A percentile compares a stretch with the other conserved stretches of the same genome.
phyloP scores from a whole-genome alignment of 2,797 vertebrate genomes.

The Lacerta agilis region DNA sequence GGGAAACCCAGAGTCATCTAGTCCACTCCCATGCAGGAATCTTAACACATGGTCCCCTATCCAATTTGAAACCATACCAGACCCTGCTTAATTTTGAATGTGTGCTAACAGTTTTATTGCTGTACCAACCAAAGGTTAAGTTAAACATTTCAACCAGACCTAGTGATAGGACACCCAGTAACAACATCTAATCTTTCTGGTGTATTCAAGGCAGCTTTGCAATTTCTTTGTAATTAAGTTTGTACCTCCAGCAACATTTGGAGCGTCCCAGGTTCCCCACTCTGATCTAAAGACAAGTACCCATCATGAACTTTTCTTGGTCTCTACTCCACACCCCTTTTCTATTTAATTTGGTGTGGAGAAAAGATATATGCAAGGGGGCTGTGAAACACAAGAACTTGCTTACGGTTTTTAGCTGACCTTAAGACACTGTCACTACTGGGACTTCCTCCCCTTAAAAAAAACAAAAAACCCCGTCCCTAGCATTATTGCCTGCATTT shows the following conservation, averaged over 20 bases:
- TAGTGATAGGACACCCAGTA: neutral
- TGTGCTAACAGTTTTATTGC: no score
- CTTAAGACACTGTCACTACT: neutral
- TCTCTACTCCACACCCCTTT: neutral
- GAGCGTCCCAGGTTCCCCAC: neutral
- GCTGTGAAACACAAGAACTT: neutral
- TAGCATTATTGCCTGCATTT: neutral
- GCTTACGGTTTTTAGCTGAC: no score
- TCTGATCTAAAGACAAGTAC: neutral
- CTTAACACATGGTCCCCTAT: no score
- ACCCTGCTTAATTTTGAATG: no score
- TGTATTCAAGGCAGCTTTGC: neutral
- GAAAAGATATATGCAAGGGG: no score
- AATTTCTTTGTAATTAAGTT: no score
- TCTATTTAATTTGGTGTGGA: neutral
- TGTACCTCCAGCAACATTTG: neutral
- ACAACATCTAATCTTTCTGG: neutral
- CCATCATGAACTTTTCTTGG: neutral
- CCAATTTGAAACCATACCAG: no score
- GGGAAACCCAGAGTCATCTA: no score
- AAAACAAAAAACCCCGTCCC: no score
- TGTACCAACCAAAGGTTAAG: neutral
- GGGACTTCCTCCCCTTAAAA: no score
- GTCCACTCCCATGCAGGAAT: no score
- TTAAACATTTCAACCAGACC: neutral